These are phyloP conservation scores for Hiodon alosoides DNA, from an alignment of 2,113 vertebrate species.

Conservation along the genomic window DNA sequence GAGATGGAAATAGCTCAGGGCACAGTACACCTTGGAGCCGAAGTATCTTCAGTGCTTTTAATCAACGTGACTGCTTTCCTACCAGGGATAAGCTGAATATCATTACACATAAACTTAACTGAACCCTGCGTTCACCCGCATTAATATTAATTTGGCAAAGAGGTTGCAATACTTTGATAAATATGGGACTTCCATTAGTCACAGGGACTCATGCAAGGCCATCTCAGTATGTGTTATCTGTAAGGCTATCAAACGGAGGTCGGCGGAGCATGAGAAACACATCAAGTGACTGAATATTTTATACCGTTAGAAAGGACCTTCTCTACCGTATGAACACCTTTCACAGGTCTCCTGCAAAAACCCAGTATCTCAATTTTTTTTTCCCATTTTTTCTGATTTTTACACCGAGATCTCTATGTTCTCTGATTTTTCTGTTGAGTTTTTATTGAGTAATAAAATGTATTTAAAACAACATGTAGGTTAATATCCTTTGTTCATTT, in stretches of 20 bases:
- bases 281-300: constrained; percentile 40
- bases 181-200: constrained; percentile 61
- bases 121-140: constrained; percentile 59
- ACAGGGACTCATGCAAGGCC: constrained; percentile 62
- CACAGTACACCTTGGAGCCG: constrained; percentile 48
- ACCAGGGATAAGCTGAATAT: constrained; percentile 71
- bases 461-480: no score
- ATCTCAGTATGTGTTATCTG: constrained; percentile 43
- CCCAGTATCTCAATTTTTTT: no score
- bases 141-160: constrained; percentile 71
- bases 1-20: constrained; percentile 51
- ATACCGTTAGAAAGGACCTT: constrained; percentile 31
- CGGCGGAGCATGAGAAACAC: constrained; percentile 46
- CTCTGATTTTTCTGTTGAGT: no score
- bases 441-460: no score
- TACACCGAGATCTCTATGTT: no score
- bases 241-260: constrained; percentile 42
- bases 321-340: neutral
- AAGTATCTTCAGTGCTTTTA: constrained; percentile 52
- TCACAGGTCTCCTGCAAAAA: neutral
- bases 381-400: no score
- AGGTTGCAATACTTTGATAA: constrained; percentile 52
- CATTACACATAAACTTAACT: constrained; percentile 72
- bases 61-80: constrained; percentile 66
- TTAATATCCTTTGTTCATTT: no score